phyloP scores from a whole-genome alignment of 2,888 invertebrate species.

The Drosophila colorata region DNA sequence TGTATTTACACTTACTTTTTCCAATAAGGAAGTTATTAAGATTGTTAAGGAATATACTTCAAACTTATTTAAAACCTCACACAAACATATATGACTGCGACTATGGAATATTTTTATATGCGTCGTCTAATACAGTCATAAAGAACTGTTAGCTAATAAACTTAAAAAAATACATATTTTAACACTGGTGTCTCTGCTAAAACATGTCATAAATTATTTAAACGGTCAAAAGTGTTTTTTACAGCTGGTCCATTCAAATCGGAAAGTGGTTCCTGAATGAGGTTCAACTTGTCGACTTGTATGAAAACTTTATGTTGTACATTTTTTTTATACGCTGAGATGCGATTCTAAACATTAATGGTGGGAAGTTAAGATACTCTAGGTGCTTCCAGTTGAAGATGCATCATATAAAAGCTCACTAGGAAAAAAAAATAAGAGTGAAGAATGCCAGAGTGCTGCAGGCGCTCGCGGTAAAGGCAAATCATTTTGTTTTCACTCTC shows the following conservation, averaged over 20 bases:
- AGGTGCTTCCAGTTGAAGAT: constrained; percentile 6
- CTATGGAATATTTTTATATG: neutral
- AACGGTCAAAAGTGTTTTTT: constrained; percentile 1
- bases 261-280: constrained; percentile 6
- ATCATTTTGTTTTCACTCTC: constrained; percentile 75
- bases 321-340: neutral
- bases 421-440: neutral
- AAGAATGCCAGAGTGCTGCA: constrained; percentile 19
- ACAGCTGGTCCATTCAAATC: constrained; percentile 13
- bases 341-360: constrained; percentile 27
- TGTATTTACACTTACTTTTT: too few species aligned
- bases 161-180: neutral
- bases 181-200: too few species aligned
- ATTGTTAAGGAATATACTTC: too few species aligned
- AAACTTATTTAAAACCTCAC: too few species aligned
- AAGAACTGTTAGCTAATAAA: constrained; percentile 9
- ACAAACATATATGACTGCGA: neutral
- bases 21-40: too few species aligned
- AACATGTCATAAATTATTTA: constrained; percentile 3
- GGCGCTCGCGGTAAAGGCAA: constrained; percentile 38
- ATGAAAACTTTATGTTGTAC: neutral
- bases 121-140: neutral
- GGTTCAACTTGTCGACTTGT: constrained; percentile 3
- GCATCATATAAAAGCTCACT: constrained; percentile 3
- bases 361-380: constrained; percentile 1